A percentile compares a stretch with the other conserved stretches of the same genome.
phyloP scores from a whole-genome alignment of 2,888 invertebrate genomes.

The Acronicta psi region DNA sequence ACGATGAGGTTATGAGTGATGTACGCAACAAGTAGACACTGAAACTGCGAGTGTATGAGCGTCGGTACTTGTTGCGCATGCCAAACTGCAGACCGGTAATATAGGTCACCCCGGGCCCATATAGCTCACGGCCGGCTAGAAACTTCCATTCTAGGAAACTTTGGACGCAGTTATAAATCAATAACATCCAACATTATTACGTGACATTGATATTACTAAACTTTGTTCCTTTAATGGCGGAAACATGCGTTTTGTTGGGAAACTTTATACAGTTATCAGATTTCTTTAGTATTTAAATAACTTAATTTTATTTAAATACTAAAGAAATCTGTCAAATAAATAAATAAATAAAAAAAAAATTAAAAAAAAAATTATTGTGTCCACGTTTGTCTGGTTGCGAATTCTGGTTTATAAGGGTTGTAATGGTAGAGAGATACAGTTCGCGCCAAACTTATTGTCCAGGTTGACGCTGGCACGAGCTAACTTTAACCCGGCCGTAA shows the following conservation, averaged over 20 bases:
- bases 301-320: too few species aligned
- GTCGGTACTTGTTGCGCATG: conserved; percentile 34
- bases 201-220: not conserved
- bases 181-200: not conserved
- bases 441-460: too few species aligned
- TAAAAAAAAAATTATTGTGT: too few species aligned
- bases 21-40: conserved; percentile 9
- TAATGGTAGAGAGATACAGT: too few species aligned
- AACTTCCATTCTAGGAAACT: not conserved
- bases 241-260: not conserved
- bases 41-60: conserved; percentile 4
- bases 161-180: not conserved
- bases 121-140: not conserved
- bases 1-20: not conserved
- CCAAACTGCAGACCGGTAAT: not conserved
- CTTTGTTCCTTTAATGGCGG: not conserved
- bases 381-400: too few species aligned
- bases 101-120: not conserved
- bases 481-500: too few species aligned
- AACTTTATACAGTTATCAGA: too few species aligned
- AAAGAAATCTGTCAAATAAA: too few species aligned
- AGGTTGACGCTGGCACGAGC: too few species aligned
- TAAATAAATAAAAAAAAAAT: too few species aligned
- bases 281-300: too few species aligned
- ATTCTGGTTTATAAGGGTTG: too few species aligned